Conservation (phyloP, 2,888 invertebrate species). For the Caradrina clavipalpis region DNA sequence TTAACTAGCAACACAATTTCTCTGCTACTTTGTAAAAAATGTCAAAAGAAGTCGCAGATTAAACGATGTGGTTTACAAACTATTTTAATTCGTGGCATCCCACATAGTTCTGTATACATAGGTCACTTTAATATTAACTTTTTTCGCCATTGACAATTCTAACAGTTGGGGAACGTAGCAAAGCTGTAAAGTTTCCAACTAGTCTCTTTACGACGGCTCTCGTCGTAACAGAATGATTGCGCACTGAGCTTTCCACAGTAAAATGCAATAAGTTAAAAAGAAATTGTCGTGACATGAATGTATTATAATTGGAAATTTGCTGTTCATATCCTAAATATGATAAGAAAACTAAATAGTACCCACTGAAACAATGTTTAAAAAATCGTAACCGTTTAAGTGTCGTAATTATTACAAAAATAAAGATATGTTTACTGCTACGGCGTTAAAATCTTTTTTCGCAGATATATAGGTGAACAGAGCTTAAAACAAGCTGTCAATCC, state of each 20-base stretch:
- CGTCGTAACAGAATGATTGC: conserved; percentile 84
- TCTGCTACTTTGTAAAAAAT: background rate
- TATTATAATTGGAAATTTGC: conserved; percentile 54
- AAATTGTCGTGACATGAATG: conserved; percentile 76
- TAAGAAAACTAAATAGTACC: conserved; percentile 5
- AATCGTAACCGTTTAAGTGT: too few species aligned
- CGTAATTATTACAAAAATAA: too few species aligned
- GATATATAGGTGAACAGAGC: too few species aligned
- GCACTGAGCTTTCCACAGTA: conserved; percentile 77
- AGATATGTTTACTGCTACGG: too few species aligned
- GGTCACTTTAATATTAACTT: conserved; percentile 63
- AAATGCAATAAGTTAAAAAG: conserved; percentile 81
- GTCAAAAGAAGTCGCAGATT: background rate
- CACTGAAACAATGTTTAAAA: background rate
- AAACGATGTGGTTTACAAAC: conserved; percentile 7
- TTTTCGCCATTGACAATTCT: conserved; percentile 77
- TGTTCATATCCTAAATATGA: conserved; percentile 19
- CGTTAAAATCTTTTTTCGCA: too few species aligned
- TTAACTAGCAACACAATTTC: background rate
- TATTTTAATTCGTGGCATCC: conserved; percentile 24
- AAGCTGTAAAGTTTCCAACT: conserved; percentile 82
- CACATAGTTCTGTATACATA: conserved; percentile 21
- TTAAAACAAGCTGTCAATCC: too few species aligned
- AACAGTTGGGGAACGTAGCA: conserved; percentile 74
- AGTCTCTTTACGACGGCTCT: conserved; percentile 84